phyloP scores from a whole-genome alignment of 2,113 vertebrate species.

The Rhinichthys klamathensis region DNA sequence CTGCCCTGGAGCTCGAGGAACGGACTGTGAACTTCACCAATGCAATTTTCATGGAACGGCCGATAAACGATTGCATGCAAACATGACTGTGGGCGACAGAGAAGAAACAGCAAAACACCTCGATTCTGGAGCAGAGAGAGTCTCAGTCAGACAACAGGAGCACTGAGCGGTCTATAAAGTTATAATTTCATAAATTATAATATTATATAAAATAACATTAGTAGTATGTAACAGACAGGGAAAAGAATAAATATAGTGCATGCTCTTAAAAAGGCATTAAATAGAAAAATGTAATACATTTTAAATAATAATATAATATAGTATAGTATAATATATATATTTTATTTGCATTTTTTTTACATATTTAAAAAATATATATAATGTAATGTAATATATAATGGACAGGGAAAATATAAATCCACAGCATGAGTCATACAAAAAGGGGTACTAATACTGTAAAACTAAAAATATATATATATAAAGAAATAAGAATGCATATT shows the following conservation, averaged over 20 bases:
- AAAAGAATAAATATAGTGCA: background rate
- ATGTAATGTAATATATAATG: too few species aligned
- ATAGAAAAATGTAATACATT: too few species aligned
- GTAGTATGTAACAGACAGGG: background rate
- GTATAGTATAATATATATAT: too few species aligned
- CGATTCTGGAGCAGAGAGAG: background rate
- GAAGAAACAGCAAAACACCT: background rate
- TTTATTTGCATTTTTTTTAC: too few species aligned
- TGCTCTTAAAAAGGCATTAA: too few species aligned
- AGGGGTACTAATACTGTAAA: too few species aligned
- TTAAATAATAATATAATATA: too few species aligned
- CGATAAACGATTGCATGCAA: background rate
- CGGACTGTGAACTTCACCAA: background rate
- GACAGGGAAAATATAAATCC: too few species aligned
- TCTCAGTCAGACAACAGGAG: background rate
- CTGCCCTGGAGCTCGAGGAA: background rate
- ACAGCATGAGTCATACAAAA: too few species aligned
- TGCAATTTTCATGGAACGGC: slow-evolving; percentile 5
- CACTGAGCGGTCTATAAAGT: background rate
- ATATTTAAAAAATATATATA: too few species aligned
- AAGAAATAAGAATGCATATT: background rate
- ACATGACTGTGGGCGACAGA: slow-evolving; percentile 1
- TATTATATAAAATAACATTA: background rate
- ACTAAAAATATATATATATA: background rate
- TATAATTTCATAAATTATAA: background rate